Evolutionary conservation across 2,113 vertebrate species (phyloP), one percentile per base, ranked within the genome.

Genomic region (Dendrocopos noguchii): DNA sequence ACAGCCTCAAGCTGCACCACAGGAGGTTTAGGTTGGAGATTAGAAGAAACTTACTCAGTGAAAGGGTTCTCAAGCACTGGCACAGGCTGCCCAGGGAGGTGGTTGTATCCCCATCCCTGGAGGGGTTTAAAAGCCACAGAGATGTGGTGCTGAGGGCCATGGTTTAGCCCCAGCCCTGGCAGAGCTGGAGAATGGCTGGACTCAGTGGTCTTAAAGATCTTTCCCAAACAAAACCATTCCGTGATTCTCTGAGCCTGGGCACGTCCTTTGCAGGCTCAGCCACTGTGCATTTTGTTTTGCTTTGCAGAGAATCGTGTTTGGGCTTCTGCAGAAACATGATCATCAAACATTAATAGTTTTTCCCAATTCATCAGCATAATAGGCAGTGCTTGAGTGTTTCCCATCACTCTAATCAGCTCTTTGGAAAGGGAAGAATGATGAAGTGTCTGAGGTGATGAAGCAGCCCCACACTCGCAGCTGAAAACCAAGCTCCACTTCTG

Each of bases 271-370:
- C 57, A 75, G 73, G 63, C 29, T 78, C 61, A 77, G 92, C 36
- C 7, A 3, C 46, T 66, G 15, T 3, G 11, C 8, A 21, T 82
- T 85, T 91, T 42, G 82, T 82, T 80, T 77, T 52, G 24, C 47
- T 87, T 64, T 52, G 22, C 71, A 91, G 56, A 81, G 60, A 46
- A 55, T 31, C 87, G 72, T 65, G 22, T 88, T 93, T 89, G 33
- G 42, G n/a, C 67, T 92, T 12, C 79, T 71, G 84, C 68, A 91
- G 81, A 27, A 94, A 83, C 87, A 89, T 66, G 73, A 60, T 50
- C 75, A 94, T 87, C 36, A 92, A 93, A 75, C 83, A 96, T 93
- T 94, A 87, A 93, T 52, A 27, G 46, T 19, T 94, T 73, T 83
- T 44, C 67, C 56, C 19, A 63, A 44, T 80, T 86, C 84, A 60